phyloP scores from a whole-genome alignment of 2,797 vertebrate species.

The Falco cherrug region DNA sequence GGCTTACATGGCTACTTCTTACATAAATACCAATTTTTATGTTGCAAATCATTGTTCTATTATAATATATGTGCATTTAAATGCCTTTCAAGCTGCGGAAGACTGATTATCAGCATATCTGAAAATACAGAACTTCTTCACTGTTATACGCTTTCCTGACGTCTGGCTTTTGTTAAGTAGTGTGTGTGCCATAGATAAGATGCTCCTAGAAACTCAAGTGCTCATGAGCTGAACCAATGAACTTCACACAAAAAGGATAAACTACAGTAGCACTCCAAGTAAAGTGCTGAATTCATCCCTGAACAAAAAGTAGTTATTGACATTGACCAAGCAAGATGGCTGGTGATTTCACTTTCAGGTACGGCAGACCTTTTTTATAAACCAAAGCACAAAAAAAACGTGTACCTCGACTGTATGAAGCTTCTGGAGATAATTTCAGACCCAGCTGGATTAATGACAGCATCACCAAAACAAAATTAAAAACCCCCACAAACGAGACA shows the following conservation, averaged over 20 bases:
- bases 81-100: not conserved
- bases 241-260: not conserved
- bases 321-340: not conserved
- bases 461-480: not conserved
- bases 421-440: not conserved
- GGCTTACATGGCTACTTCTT: not conserved
- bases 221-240: not conserved
- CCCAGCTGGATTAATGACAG: not conserved
- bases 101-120: not conserved
- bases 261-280: not conserved
- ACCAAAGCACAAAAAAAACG: not conserved
- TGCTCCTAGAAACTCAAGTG: not conserved
- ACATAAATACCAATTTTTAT: not conserved
- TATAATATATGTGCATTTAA: not conserved
- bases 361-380: not conserved
- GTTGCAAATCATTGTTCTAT: not conserved
- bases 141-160: rapidly evolving
- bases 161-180: not conserved
- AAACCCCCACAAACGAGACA: not conserved
- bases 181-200: rapidly evolving
- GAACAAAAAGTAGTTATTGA: not conserved
- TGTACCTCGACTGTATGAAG: not conserved
- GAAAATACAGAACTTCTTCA: not conserved
- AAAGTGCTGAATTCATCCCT: not conserved
- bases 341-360: not conserved